phyloP scores from a whole-genome alignment of 2,113 vertebrate species.

The Ciconia boyciana region DNA sequence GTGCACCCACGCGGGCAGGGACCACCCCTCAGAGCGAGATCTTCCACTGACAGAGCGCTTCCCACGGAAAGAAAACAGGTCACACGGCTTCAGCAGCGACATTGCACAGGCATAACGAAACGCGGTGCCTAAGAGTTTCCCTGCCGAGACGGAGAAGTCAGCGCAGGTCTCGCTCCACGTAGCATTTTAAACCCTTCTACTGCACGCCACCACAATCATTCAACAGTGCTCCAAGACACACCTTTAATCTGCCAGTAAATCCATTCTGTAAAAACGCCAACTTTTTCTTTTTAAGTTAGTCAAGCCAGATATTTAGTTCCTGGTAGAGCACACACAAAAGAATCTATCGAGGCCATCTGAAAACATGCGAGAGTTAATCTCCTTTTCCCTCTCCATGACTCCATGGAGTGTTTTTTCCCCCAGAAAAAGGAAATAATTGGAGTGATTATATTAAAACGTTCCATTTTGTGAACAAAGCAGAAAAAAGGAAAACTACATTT shows the following conservation, averaged over 20 bases:
- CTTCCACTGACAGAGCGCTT: background rate
- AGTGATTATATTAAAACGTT: background rate
- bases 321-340: background rate
- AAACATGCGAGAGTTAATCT: background rate
- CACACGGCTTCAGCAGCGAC: background rate
- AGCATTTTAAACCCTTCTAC: background rate
- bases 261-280: background rate
- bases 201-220: rapidly evolving
- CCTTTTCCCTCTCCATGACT: background rate
- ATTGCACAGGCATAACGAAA: rapidly evolving
- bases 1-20: background rate
- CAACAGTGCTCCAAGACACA: rapidly evolving
- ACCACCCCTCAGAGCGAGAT: rapidly evolving
- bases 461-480: background rate
- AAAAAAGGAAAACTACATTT: background rate
- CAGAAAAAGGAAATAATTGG: background rate
- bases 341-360: background rate
- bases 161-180: rapidly evolving
- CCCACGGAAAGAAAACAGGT: background rate
- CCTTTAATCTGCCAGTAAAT: background rate
- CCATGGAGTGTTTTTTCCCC: background rate
- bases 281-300: background rate
- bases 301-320: background rate
- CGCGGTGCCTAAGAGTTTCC: background rate
- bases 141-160: background rate